phyloP scores from a whole-genome alignment of 92 coral and sea anemone species.

The Phenganax stokvisi region DNA sequence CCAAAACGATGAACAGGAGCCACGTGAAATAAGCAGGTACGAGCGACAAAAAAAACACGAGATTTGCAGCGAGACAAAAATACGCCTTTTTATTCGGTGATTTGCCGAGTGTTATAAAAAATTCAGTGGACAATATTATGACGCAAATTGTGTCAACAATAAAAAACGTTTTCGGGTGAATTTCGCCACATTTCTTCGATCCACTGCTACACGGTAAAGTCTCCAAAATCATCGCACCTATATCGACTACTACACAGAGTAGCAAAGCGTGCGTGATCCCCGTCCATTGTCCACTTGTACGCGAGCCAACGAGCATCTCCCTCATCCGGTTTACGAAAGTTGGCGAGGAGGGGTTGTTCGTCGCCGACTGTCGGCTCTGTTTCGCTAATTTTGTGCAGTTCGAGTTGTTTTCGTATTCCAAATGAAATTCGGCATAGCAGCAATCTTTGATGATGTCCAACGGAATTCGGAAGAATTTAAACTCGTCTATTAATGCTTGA shows the following conservation, averaged over 20 bases:
- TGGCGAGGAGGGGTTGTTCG: not conserved
- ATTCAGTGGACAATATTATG: constrained; percentile 67
- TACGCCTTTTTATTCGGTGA: constrained; percentile 60
- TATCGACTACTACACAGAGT: constrained; percentile 18
- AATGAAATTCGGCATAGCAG: constrained; percentile 83
- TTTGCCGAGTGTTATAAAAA: constrained; percentile 53
- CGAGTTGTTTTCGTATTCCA: constrained; percentile 58
- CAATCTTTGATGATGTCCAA: constrained; percentile 82
- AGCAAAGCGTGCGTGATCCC: constrained; percentile 49
- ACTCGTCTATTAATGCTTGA: constrained; percentile 85
- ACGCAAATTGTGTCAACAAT: constrained; percentile 68
- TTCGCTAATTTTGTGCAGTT: constrained; percentile 64
- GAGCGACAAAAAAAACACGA: constrained; percentile 68
- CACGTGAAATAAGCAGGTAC: constrained; percentile 72
- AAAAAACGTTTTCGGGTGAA: constrained; percentile 58
- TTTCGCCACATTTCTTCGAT: constrained; percentile 46
- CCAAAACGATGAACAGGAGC: constrained; percentile 42
- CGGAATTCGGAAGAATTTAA: constrained; percentile 82
- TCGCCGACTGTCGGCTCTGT: constrained; percentile 49
- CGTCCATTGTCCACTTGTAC: not conserved
- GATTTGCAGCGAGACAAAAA: constrained; percentile 64
- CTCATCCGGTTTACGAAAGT: not conserved
- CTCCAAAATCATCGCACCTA: constrained; percentile 10
- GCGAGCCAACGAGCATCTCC: not conserved
- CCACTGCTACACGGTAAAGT: constrained; percentile 22